Percentiles rank a stretch among this genome's conserved stretches.
Evolutionary conservation across 2,113 vertebrate genomes (phyloP).

Genomic region (Pseudopipra pipra): DNA sequence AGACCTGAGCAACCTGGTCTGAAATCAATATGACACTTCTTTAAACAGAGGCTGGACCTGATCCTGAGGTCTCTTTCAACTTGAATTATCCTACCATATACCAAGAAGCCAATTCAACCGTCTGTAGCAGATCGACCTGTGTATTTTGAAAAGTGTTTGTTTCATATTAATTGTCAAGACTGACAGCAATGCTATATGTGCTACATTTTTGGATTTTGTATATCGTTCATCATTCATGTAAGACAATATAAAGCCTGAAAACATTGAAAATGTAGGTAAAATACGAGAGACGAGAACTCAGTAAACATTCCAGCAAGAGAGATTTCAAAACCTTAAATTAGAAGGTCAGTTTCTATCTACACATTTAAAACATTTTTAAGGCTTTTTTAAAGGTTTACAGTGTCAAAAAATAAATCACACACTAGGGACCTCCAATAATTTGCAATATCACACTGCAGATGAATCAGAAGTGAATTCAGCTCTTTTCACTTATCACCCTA

Average conservation of each 20-base stretch:
- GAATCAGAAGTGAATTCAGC: not conserved
- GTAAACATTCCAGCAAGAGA: not conserved
- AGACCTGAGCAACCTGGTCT: not conserved
- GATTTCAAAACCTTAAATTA: not conserved
- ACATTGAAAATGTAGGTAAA: not conserved
- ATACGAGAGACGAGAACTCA: not conserved
- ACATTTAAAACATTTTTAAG: not conserved
- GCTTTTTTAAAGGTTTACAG: not conserved
- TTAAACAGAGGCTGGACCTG: not conserved
- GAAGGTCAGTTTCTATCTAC: not conserved
- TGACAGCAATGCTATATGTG: not conserved
- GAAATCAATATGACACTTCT: not conserved
- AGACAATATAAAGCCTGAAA: not conserved
- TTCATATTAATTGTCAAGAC: not conserved
- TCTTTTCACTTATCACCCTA: not conserved
- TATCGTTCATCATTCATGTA: not conserved
- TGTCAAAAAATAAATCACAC: not conserved
- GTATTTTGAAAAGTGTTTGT: not conserved
- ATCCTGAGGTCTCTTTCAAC: not conserved
- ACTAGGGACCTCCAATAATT: not conserved
- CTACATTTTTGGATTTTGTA: not conserved
- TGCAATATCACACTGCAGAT: not conserved
- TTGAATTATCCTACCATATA: not conserved
- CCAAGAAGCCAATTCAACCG: not conserved
- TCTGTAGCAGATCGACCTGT: not conserved